phyloP scores from a whole-genome alignment of 2,113 vertebrate species.

The Mirounga angustirostris region DNA sequence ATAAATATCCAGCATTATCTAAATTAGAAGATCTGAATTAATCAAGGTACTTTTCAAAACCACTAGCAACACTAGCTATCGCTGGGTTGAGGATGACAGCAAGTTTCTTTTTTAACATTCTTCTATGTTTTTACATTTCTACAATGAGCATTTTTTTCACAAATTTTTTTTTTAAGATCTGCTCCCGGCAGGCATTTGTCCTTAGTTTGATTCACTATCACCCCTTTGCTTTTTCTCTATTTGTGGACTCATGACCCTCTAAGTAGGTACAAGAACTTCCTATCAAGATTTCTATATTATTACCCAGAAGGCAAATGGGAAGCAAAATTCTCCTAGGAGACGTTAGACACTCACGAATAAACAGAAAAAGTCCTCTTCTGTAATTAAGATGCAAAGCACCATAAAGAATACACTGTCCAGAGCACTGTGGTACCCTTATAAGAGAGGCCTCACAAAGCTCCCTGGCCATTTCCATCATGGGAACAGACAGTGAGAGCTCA shows the following conservation, averaged over 20 bases:
- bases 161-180: background rate
- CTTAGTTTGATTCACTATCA: background rate
- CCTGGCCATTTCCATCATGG: background rate
- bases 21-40: conserved; percentile 17
- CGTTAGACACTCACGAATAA: background rate
- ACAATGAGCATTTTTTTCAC: background rate
- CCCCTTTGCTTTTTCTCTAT: background rate
- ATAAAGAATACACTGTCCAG: background rate
- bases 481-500: background rate
- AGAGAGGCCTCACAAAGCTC: background rate
- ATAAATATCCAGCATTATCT: conserved; percentile 9
- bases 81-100: background rate
- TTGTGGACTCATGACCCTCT: background rate
- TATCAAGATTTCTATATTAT: conserved; percentile 25
- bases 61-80: background rate
- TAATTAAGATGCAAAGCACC: background rate
- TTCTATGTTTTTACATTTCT: conserved; percentile 8
- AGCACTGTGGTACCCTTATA: background rate
- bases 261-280: background rate
- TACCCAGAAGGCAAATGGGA: background rate
- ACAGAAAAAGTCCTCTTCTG: background rate
- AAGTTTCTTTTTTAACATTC: conserved; percentile 32
- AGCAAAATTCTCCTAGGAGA: background rate
- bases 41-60: conserved; percentile 13
- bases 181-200: background rate